Evolutionary conservation across 2,797 vertebrate species (phyloP), one percentile per base, ranked within the genome.

Genomic region (Scolopax rusticola): DNA sequence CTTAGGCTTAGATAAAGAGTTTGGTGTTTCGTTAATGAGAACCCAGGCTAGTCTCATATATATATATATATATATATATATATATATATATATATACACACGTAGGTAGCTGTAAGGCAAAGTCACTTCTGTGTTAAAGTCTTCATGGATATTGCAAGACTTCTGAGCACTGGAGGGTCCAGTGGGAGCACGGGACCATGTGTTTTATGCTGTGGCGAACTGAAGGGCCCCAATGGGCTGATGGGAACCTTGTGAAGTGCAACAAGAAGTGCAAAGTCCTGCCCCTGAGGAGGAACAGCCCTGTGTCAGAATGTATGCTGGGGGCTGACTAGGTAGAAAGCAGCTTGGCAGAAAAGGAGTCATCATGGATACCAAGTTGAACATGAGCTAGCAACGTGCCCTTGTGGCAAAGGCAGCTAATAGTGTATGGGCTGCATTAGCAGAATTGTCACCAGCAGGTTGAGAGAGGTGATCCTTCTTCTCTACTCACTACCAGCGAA

Each of bases 11-110:
- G 50, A 3, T 33, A 16, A 19, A 41, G 30, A 60, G 16, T 5
- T 21, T 51, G 32, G 12, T 38, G 30, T 21, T n/a, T 76, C 15
- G 11, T 40, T 40, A 0, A 0, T 40, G n/a, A 56, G 50, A 61
- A 76, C 33, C 23, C 16, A 45, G 32, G 9, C 30, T 65, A n/a
- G 25, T 12, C 30, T 54, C 8, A 16, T 5, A 15, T 24, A 20
- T 6, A 8, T 45, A 8, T 45, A 11, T 0, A 9, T 45, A 36
- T 36, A 36, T 36, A 36, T 36, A 36, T 5, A 15, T 24, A 20
- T 6, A 8, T 45, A 8, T 45, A 11, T 0, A 9, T 45, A 36
- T 36, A 36, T 36, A 36, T 36, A 36, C 36, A 36, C 36, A 36
- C 36, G 9, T 47, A 47, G 14, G 24, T 38, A 27, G 17, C 18